Base-by-base conservation (phyloP, 2,888 invertebrate species). In the Pseudoips prasinana region DNA sequence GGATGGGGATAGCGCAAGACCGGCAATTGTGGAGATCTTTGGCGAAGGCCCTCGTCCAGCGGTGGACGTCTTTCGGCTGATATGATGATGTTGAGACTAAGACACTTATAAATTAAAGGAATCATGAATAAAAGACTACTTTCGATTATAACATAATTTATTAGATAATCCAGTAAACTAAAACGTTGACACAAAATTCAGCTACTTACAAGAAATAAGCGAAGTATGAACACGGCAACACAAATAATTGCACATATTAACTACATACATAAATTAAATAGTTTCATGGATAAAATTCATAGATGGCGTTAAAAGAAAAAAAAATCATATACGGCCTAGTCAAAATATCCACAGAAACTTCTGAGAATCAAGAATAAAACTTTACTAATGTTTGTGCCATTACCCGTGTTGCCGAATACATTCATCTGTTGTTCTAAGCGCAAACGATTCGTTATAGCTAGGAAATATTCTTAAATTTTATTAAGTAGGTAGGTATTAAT, bases 131-230 rank as follows among this genome's bases (percentile, higher is more conserved):
- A 61, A 58, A 49, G 33, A 29, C 6, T 24, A 25, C 30, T 33
- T 11, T 42, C 45, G 41, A 41, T 3, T 58, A 55, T 74, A 75
- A 71, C 68, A 75, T 76, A 73, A 74, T 83, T 80, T 83, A 83
- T 80, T 86, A 68, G 67, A 72, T 60, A 52, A 64, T 59, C 58
- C 72, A 72, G 76, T 75, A 69, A 77, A 70, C 72, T 64, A 73
- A 46, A 44, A 31, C 39, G 37, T 42, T 50, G 42, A 43, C 65
- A 72, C 62, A 67, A 60, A 62, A 52, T 56, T 58, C 39, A 55
- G 58, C 71, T 74, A 73, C 67, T 71, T 73, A 78, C 47, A 66
- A 14, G 47, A 57, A 54, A 58, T 45, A 76, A 77, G 77, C 76
- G 49, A 68, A 51, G 38, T n/a, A 44, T 26, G 10, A 38, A 27